A percentile compares a stretch with the other conserved stretches of the same genome.
phyloP scores from a whole-genome alignment of 2,888 invertebrate species.

The Ochropacha duplaris region DNA sequence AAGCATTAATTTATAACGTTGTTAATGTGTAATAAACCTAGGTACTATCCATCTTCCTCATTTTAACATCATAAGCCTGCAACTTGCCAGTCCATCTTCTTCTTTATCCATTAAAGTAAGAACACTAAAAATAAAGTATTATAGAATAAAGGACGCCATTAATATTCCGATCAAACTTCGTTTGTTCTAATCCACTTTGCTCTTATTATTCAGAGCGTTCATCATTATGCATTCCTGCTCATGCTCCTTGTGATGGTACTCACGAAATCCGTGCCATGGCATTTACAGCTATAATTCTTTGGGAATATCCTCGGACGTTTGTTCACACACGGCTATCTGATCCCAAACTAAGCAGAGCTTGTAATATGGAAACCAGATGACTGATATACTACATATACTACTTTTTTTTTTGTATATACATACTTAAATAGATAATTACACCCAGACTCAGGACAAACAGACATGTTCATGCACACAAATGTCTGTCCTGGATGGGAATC shows the following conservation, averaged over 20 bases:
- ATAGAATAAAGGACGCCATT: conserved; percentile 23
- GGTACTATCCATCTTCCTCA: background rate
- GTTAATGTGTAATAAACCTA: background rate
- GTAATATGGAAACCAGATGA: too few species aligned
- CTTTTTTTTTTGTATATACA: too few species aligned
- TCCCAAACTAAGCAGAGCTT: too few species aligned
- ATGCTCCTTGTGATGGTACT: conserved; percentile 21
- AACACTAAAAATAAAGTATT: conserved; percentile 6
- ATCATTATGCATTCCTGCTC: conserved; percentile 43
- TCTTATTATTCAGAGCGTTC: conserved; percentile 36
- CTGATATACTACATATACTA: too few species aligned
- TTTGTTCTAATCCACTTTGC: conserved; percentile 38
- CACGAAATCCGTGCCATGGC: conserved; percentile 16
- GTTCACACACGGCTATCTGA: too few species aligned
- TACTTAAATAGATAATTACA: too few species aligned
- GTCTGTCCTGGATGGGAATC: too few species aligned
- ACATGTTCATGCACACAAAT: too few species aligned
- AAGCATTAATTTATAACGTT: too few species aligned
- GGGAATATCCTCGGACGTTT: too few species aligned
- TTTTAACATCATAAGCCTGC: background rate
- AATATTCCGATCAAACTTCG: conserved; percentile 37
- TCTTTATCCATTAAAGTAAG: background rate
- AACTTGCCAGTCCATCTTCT: background rate
- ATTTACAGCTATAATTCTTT: conserved; percentile 2
- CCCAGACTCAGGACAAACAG: too few species aligned